Conservation (phyloP, 1,140 invertebrate genomes). For the Globodera ellingtonae region DNA sequence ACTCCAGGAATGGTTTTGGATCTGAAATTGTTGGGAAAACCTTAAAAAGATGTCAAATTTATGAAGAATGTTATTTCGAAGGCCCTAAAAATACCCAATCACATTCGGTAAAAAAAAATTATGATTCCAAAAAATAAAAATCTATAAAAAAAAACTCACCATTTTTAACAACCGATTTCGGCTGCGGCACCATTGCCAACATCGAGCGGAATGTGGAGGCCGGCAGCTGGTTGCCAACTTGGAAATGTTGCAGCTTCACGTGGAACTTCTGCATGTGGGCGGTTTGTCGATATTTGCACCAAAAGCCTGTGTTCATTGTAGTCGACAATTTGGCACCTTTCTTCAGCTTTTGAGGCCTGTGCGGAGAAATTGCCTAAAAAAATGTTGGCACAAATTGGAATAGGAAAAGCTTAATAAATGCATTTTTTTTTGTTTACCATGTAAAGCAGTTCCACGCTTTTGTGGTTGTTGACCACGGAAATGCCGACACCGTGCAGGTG, state of each 20-base stretch:
- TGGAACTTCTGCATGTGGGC: conserved; percentile 79
- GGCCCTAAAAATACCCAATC: too few relatives aligned
- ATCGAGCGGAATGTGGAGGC: conserved; percentile 91
- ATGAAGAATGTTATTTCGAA: too few relatives aligned
- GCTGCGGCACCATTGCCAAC: conserved; percentile 85
- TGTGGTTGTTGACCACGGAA: conserved; percentile 85
- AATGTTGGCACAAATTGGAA: background rate
- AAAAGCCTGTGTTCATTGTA: conserved; percentile 71
- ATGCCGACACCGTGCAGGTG: conserved; percentile 84
- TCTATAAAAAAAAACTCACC: conserved; percentile 67
- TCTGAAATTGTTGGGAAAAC: conserved; percentile 67
- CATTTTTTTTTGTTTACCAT: conserved; percentile 67
- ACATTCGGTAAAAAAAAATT: too few relatives aligned
- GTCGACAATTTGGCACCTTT: background rate
- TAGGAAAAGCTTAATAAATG: background rate
- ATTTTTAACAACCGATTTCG: conserved; percentile 82
- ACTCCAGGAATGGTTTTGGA: conserved; percentile 89
- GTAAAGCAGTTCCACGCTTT: conserved; percentile 81
- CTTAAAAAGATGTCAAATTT: too few relatives aligned
- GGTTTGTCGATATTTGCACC: conserved; percentile 81
- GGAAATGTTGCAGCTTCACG: conserved; percentile 65
- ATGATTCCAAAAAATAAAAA: too few relatives aligned
- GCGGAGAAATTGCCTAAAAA: conserved; percentile 70
- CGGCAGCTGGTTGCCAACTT: conserved; percentile 69
- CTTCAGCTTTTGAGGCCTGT: conserved; percentile 78